Evolutionary conservation across 2,113 vertebrate species (phyloP), one percentile per base, ranked within the genome.

Genomic region (Neogobius melanostomus): DNA sequence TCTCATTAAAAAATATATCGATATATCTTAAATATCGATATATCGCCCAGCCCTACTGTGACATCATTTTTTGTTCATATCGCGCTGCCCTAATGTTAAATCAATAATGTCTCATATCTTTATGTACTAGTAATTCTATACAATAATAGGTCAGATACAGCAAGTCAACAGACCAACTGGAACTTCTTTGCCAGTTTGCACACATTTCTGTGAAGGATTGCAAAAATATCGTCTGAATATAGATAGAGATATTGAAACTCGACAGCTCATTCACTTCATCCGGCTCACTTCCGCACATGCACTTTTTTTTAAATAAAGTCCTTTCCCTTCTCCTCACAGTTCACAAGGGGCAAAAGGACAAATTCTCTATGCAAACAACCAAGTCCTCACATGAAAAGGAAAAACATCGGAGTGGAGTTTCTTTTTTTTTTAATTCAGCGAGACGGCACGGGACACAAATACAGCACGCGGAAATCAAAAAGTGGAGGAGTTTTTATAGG

Each of bases 401-500:
- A 28, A 67, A 64, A 68, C 59, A 48, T 10, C 21, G 36, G 48
- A 63, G 47, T 65, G 53, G 9, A 50, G 21, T 45, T 45, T 59
- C 9, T 36, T 82, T 74, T 64, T 45, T n/a, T n/a, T n/a, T n/a
- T n/a, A n/a, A 82, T 67, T 68, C 53, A 7, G 69, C 16, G 6
- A 16, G n/a, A 36, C n/a, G 56, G 54, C 52, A 16, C 8, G 48
- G 47, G 12, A 76, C 11, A 6, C 66, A 68, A 80, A 83, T 77
- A 69, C 67, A 73, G 43, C 66, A 59, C 17, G 12, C 16, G 16
- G 54, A 72, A 64, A 86, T 76, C 28, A 72, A 64, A 28, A 56
- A 74, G 64, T 42, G 7, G 15, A 63, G 28, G 68, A 56, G 42
- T 53, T 56, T 63, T 61, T 56, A 43, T n/a, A n/a, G 67, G 69